Conservation (phyloP, 2,797 vertebrate species). For the Cygnus olor region DNA sequence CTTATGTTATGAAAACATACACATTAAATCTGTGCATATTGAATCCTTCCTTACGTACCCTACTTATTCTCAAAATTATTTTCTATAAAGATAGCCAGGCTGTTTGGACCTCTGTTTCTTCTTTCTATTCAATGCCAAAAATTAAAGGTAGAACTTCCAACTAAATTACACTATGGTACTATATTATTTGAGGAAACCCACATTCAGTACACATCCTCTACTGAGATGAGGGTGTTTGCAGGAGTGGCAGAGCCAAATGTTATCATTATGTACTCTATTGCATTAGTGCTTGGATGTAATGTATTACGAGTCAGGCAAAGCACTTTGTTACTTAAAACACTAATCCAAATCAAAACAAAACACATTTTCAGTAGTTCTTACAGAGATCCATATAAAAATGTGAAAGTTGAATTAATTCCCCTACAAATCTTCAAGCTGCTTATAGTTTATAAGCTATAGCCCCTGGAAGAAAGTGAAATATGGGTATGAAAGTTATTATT, state of each 20-base stretch:
- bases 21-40: conserved; percentile 25
- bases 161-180: background rate
- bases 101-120: background rate
- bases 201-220: background rate
- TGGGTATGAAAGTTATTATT: background rate
- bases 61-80: background rate
- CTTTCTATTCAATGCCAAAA: background rate
- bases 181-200: background rate
- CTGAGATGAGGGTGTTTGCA: background rate
- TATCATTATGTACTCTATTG: background rate
- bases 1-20: conserved; percentile 35
- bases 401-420: background rate
- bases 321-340: background rate
- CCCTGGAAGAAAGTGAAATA: background rate
- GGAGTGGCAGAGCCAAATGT: background rate
- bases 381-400: background rate
- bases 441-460: background rate
- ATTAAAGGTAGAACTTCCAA: background rate
- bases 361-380: background rate
- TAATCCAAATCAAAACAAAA: background rate
- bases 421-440: background rate
- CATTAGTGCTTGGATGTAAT: background rate
- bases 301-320: background rate
- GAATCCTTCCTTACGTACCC: background rate
- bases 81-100: background rate